Percentiles rank a stretch among this genome's conserved stretches.
phyloP scores from a whole-genome alignment of 1,140 invertebrate genomes.

The Epicauta chinensis region DNA sequence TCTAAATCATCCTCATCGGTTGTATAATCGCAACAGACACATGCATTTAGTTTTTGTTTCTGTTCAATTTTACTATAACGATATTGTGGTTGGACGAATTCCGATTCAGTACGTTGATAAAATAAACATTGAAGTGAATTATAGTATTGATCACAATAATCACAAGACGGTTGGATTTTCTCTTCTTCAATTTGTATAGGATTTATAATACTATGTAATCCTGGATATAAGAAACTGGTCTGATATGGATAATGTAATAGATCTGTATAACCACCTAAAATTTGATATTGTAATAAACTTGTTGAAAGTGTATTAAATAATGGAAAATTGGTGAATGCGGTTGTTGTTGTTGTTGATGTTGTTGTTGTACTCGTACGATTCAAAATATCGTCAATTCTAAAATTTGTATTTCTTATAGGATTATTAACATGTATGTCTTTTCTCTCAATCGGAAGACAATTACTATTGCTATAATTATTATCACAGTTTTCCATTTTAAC shows the following conservation, averaged over 20 bases:
- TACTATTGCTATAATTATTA: slow-evolving; percentile 21
- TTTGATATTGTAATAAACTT: slow-evolving; percentile 5
- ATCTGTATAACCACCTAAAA: slow-evolving; percentile 24
- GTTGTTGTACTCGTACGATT: not conserved
- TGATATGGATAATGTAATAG: slow-evolving; percentile 46
- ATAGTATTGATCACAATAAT: slow-evolving; percentile 50
- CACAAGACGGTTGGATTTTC: slow-evolving; percentile 38
- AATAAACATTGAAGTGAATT: slow-evolving; percentile 49
- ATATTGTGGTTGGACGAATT: slow-evolving; percentile 40
- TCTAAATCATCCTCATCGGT: slow-evolving; percentile 41
- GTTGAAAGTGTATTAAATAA: slow-evolving; percentile 3
- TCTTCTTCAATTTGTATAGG: slow-evolving; percentile 31
- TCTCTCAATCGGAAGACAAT: slow-evolving; percentile 4
- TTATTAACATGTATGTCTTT: not conserved
- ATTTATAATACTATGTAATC: slow-evolving; percentile 56
- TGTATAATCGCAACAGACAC: slow-evolving; percentile 51
- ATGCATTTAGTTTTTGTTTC: slow-evolving; percentile 41
- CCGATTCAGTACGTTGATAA: slow-evolving; percentile 44
- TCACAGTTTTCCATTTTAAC: slow-evolving; percentile 23
- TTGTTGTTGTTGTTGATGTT: not conserved
- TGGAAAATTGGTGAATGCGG: slow-evolving; percentile 4
- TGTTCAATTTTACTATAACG: slow-evolving; percentile 44
- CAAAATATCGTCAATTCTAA: slow-evolving; percentile 14
- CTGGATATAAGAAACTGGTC: slow-evolving; percentile 48
- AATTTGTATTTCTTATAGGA: not conserved